Conservation (phyloP, 1,140 invertebrate genomes). For the Archegozetes longisetosus region DNA sequence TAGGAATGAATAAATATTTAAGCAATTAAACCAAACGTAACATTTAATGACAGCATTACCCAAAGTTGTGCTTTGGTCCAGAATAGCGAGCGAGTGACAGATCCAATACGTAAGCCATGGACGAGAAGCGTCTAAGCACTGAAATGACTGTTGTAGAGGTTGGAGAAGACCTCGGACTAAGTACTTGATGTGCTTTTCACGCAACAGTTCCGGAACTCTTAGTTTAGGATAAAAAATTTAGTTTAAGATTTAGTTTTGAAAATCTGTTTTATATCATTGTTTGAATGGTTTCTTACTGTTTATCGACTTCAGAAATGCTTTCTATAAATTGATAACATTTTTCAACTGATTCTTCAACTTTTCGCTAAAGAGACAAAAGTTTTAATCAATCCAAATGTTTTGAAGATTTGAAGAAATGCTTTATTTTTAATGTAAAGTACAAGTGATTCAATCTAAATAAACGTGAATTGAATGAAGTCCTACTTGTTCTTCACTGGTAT, state of each 20-base stretch:
- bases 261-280: constrained; percentile 2
- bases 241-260: not conserved
- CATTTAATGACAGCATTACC: constrained; percentile 6
- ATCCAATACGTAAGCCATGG: constrained; percentile 95
- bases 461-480: not conserved
- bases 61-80: constrained; percentile 31
- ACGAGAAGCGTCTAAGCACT: constrained; percentile 66
- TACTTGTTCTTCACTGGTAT: constrained; percentile 30
- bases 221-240: constrained; percentile 5
- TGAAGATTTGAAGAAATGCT: not conserved
- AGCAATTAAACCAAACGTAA: constrained; percentile 19
- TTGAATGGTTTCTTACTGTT: constrained; percentile 17
- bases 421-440: not conserved
- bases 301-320: constrained; percentile 33
- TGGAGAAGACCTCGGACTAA: constrained; percentile 46
- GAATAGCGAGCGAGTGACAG: constrained; percentile 64
- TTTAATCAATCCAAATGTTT: constrained; percentile 6
- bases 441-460: not conserved
- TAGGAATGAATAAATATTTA: not conserved
- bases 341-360: constrained; percentile 45
- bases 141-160: constrained; percentile 2
- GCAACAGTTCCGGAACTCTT: constrained; percentile 41
- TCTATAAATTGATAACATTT: constrained; percentile 44
- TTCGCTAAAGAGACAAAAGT: constrained; percentile 35
- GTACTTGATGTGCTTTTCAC: constrained; percentile 45